Evolutionary conservation across 2,888 invertebrate genomes (phyloP).

Genomic region (Neocrepidodera transversa): DNA sequence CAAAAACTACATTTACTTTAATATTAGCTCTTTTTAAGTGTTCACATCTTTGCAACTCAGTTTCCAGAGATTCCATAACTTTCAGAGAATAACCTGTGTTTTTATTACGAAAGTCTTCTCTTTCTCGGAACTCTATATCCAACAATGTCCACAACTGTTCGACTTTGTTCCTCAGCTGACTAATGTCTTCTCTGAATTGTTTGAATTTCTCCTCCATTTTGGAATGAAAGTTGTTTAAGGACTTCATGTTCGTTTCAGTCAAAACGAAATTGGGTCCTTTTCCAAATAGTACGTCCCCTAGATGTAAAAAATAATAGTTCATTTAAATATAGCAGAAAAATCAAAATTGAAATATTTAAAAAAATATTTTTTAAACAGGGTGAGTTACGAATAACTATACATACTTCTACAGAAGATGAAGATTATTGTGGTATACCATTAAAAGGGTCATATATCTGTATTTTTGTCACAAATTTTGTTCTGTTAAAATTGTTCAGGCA

Average conservation of each 20-base stretch:
- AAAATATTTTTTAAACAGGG: no score
- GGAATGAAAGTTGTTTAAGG: constrained; percentile 66
- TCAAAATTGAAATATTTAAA: neutral
- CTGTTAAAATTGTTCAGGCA: no score
- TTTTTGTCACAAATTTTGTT: no score
- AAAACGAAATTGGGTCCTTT: constrained; percentile 65
- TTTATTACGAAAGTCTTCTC: constrained; percentile 69
- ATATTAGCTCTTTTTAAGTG: constrained; percentile 79
- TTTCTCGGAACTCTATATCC: constrained; percentile 69
- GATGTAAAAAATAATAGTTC: neutral
- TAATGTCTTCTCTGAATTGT: constrained; percentile 65
- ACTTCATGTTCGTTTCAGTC: constrained; percentile 69
- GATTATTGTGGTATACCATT: neutral
- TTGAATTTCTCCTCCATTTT: constrained; percentile 66
- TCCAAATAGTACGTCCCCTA: constrained; percentile 52
- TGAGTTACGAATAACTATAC: no score
- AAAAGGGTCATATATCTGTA: no score
- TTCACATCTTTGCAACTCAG: constrained; percentile 79
- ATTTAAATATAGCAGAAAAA: no score
- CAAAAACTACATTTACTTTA: constrained; percentile 58
- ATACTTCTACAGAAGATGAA: no score
- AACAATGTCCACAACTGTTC: constrained; percentile 77
- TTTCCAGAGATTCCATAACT: constrained; percentile 66
- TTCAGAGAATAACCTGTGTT: constrained; percentile 67
- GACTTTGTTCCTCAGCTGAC: constrained; percentile 61